Conservation (phyloP, 2,888 invertebrate species). For the Lobophora halterata region DNA sequence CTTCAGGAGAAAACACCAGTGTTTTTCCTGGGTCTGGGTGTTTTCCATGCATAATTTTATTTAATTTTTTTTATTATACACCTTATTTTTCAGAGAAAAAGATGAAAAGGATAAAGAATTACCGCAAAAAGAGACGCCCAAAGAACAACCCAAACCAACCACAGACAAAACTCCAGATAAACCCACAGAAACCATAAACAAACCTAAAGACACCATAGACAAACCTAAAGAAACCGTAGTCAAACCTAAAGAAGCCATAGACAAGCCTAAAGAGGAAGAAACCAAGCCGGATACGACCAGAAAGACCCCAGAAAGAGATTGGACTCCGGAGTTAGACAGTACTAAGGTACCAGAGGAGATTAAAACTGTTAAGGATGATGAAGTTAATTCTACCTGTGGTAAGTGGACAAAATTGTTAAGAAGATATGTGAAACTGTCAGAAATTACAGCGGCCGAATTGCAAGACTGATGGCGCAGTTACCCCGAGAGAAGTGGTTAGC, state of each 20-base stretch:
- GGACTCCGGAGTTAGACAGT: conserved; percentile 9
- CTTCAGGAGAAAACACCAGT: too few relatives aligned
- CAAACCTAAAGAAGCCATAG: conserved; percentile 12
- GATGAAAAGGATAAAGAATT: conserved; percentile 36
- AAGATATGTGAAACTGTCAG: not conserved
- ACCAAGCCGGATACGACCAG: conserved; percentile 51
- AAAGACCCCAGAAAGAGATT: conserved; percentile 43
- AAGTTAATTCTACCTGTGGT: conserved; percentile 71
- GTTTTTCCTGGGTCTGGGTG: too few relatives aligned
- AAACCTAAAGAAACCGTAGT: conserved; percentile 19
- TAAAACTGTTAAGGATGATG: conserved; percentile 44
- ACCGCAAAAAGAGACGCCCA: conserved; percentile 33
- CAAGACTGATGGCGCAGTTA: too few relatives aligned
- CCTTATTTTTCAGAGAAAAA: conserved; percentile 9
- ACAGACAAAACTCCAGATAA: conserved; percentile 21
- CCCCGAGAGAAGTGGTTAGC: too few relatives aligned
- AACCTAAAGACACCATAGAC: conserved; percentile 8
- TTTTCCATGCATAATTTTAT: too few relatives aligned
- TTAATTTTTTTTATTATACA: not conserved
- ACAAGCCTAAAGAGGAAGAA: conserved; percentile 15
- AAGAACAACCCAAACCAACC: conserved; percentile 20
- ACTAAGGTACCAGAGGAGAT: conserved; percentile 29
- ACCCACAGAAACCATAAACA: conserved; percentile 6
- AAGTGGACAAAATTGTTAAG: conserved; percentile 28
- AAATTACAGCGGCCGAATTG: too few relatives aligned